A percentile compares a stretch with the other conserved stretches of the same genome.
These are phyloP conservation scores for Scylla paramamosain DNA, from an alignment of 1,140 invertebrate genomes.

Conservation along the genomic window DNA sequence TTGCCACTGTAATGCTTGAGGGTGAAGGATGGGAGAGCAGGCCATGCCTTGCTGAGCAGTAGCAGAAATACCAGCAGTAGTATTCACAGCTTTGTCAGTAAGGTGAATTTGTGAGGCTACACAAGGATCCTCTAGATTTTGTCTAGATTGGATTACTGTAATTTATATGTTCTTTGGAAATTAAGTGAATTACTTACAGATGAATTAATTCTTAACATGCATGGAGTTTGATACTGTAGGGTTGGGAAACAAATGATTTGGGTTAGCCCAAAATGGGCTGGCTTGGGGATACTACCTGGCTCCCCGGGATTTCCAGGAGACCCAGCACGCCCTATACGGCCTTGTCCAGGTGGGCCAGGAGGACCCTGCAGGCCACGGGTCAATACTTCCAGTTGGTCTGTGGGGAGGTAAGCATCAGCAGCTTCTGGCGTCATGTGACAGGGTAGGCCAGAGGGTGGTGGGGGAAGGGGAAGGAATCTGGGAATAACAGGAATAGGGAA, in stretches of 20 bases:
- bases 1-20: background rate
- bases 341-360: conserved; percentile 73
- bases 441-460: conserved; percentile 40
- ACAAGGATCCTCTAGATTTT: background rate
- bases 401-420: conserved; percentile 67
- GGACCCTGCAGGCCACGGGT: conserved; percentile 73
- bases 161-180: background rate
- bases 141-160: background rate
- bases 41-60: background rate
- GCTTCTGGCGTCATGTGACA: conserved; percentile 62
- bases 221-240: background rate
- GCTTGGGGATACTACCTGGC: conserved; percentile 57
- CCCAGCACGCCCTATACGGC: conserved; percentile 66
- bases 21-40: background rate
- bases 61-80: background rate
- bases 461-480: conserved; percentile 25
- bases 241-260: background rate
- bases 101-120: background rate
- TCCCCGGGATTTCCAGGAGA: conserved; percentile 68
- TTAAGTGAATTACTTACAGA: background rate
- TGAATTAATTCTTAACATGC: background rate
- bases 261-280: background rate
- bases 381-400: conserved; percentile 76
- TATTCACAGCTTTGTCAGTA: background rate
- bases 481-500: background rate